These are phyloP conservation scores for Tetranychus piercei DNA, from an alignment of 2,888 invertebrate species.

Conservation along the genomic window DNA sequence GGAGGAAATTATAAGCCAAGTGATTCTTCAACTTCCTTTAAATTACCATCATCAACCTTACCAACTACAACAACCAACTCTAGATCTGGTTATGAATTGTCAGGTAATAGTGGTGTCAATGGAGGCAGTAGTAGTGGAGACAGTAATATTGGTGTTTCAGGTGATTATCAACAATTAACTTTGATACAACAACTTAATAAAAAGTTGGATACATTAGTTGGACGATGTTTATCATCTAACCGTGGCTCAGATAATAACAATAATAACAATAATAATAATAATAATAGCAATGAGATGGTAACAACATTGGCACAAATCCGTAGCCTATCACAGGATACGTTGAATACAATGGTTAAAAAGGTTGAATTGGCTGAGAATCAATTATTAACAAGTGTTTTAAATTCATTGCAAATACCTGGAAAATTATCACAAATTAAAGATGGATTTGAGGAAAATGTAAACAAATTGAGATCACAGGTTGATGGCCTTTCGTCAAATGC, in stretches of 20 bases:
- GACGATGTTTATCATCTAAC: neutral
- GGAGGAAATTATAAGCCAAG: neutral
- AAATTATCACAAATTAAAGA: neutral
- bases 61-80: neutral
- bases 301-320: neutral
- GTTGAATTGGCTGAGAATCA: neutral
- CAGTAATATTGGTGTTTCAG: neutral
- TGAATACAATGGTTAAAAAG: neutral
- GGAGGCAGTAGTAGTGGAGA: too few species aligned
- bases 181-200: neutral
- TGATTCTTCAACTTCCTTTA: neutral
- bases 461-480: neutral
- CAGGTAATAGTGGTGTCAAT: neutral
- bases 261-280: too few species aligned
- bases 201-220: neutral
- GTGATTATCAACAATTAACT: neutral
- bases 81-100: neutral
- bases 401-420: neutral
- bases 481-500: neutral
- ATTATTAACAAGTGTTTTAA: neutral
- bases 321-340: neutral
- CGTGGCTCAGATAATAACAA: neutral
- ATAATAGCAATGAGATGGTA: neutral
- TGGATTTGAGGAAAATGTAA: neutral
- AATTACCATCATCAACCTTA: neutral